Conservation (phyloP, 2,113 vertebrate species). For the Daubentonia madagascariensis region DNA sequence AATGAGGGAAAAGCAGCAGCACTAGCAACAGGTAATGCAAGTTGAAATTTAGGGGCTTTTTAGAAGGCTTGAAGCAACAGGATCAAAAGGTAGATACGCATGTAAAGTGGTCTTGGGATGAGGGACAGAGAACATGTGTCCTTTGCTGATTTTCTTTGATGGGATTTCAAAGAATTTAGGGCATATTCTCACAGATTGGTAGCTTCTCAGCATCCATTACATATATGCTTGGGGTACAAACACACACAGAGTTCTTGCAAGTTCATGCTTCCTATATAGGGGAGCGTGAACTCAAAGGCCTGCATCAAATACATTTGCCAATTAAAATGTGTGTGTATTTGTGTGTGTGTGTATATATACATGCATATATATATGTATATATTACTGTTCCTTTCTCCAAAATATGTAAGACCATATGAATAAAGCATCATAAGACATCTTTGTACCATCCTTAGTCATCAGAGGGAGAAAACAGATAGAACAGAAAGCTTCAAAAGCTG, state of each 20-base stretch:
- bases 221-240: not conserved
- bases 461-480: constrained; percentile 38
- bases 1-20: constrained; percentile 11
- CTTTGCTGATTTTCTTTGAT: constrained; percentile 53
- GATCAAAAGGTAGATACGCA: constrained; percentile 1
- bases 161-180: constrained; percentile 49
- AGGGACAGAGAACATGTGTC: constrained; percentile 23
- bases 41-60: constrained; percentile 3
- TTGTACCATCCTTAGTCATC: constrained; percentile 47
- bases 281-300: not conserved
- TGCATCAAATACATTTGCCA: not conserved
- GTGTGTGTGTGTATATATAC: not conserved
- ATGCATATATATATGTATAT: no score
- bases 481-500: constrained; percentile 55
- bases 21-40: constrained; percentile 15
- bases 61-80: constrained; percentile 11
- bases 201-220: not conserved
- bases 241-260: not conserved
- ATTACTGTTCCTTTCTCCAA: constrained; percentile 5
- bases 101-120: not conserved
- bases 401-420: not conserved
- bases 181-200: not conserved
- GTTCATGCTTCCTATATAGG: not conserved
- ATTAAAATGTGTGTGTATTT: not conserved
- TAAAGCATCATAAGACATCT: constrained; percentile 20